phyloP scores from a whole-genome alignment of 1,140 invertebrate genomes.

The Aphidius gifuensis region DNA sequence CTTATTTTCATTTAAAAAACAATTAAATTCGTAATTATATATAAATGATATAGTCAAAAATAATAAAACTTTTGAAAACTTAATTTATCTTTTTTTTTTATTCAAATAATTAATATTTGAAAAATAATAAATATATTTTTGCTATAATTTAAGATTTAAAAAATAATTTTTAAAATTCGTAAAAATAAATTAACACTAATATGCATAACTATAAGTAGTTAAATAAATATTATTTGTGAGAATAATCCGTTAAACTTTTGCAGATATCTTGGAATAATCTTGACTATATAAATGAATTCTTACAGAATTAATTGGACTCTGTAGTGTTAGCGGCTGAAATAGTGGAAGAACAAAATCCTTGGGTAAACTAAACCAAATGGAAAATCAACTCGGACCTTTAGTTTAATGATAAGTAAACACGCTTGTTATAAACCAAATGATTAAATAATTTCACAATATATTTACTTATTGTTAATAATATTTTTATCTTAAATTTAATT shows the following conservation, averaged over 20 bases:
- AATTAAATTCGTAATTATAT: too few species aligned
- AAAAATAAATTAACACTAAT: too few species aligned
- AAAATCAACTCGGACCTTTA: conserved; percentile 11
- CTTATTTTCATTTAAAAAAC: too few species aligned
- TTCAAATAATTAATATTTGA: too few species aligned
- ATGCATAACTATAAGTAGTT: conserved; percentile 20
- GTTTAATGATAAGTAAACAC: conserved; percentile 24
- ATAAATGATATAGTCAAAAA: too few species aligned
- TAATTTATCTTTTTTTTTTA: too few species aligned
- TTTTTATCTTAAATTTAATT: neutral
- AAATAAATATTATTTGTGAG: conserved; percentile 37
- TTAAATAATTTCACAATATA: too few species aligned
- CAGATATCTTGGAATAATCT: conserved; percentile 46
- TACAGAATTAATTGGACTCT: conserved; percentile 20
- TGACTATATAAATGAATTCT: conserved; percentile 36
- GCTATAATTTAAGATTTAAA: too few species aligned
- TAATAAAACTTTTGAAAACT: too few species aligned
- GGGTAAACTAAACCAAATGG: conserved; percentile 23
- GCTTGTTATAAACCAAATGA: neutral
- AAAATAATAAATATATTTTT: too few species aligned
- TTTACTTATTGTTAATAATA: neutral
- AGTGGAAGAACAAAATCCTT: conserved; percentile 27
- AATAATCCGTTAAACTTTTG: conserved; percentile 14
- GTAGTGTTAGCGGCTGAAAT: too few species aligned
- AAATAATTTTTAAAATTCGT: too few species aligned